Conservation (phyloP, 2,797 vertebrate species). For the Synanceia verrucosa region DNA sequence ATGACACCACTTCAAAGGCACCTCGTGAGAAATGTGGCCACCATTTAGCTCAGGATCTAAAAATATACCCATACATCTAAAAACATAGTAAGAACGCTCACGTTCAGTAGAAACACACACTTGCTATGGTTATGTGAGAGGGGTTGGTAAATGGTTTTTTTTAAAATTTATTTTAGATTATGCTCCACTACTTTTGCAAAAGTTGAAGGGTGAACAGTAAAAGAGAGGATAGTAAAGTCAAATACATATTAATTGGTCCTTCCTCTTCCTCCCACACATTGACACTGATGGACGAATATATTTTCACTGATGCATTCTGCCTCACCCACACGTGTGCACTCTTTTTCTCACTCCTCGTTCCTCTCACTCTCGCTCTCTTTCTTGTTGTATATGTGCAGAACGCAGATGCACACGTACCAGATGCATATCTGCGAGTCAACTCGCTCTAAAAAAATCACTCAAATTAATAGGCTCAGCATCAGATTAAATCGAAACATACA, state of each 20-base stretch:
- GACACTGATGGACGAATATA: conserved; percentile 74
- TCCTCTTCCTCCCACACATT: conserved; percentile 79
- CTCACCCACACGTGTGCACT: conserved; percentile 71
- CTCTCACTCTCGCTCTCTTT: conserved; percentile 19
- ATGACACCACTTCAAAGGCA: conserved; percentile 65
- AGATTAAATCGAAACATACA: not conserved
- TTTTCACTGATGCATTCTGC: conserved; percentile 73
- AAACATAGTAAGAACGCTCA: conserved; percentile 18
- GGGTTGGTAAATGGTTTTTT: not conserved
- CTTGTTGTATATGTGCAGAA: conserved; percentile 6
- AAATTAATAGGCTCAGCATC: not conserved
- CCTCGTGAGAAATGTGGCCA: conserved; percentile 40
- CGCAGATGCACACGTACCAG: not conserved
- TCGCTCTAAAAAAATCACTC: conserved; percentile 3
- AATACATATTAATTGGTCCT: conserved; percentile 73
- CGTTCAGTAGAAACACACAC: not conserved
- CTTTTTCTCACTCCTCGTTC: conserved; percentile 40
- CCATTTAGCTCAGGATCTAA: conserved; percentile 22
- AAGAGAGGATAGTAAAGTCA: conserved; percentile 45
- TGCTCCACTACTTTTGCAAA: not conserved
- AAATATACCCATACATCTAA: conserved; percentile 32
- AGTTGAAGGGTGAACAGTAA: conserved; percentile 1
- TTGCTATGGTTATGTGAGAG: not conserved
- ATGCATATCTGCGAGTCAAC: not conserved
- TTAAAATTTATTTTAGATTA: not conserved